Evolutionary conservation across 2,888 invertebrate genomes (phyloP).

Genomic region (Agrochola lota): DNA sequence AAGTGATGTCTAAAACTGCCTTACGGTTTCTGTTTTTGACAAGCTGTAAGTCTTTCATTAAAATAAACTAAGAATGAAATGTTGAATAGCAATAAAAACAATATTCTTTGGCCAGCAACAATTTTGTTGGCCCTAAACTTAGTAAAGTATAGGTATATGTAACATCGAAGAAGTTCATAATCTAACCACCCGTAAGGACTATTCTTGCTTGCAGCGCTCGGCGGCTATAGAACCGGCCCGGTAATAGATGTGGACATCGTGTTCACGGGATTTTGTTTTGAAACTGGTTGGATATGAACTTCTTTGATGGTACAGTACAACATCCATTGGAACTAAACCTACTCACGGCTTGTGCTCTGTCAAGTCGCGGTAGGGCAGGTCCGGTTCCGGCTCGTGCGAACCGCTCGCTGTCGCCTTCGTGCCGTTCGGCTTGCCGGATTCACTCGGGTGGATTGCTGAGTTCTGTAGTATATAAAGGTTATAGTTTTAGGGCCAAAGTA

Average conservation of each 20-base stretch:
- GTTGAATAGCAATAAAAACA: not conserved
- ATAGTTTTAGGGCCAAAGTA: not conserved
- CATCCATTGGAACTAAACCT: conserved; percentile 87
- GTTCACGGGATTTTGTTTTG: too few relatives aligned
- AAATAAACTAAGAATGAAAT: not conserved
- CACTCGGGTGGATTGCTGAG: conserved; percentile 68
- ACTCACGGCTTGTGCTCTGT: conserved; percentile 83
- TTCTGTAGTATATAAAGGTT: conserved; percentile 65
- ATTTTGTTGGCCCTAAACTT: not conserved
- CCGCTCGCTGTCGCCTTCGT: conserved; percentile 40
- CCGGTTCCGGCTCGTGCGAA: conserved; percentile 1
- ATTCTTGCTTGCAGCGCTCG: too few relatives aligned
- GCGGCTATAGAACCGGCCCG: too few relatives aligned
- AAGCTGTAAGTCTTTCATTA: not conserved
- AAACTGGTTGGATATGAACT: too few relatives aligned
- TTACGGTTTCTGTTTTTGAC: not conserved
- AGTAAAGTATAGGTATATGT: not conserved
- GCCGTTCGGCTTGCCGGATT: conserved; percentile 68
- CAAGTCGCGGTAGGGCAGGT: not conserved
- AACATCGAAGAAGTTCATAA: too few relatives aligned
- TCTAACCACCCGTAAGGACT: too few relatives aligned
- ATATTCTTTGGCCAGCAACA: not conserved
- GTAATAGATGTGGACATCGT: too few relatives aligned
- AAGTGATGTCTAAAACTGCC: not conserved
- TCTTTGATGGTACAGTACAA: conserved; percentile 61